Percentiles rank a stretch among this genome's conserved stretches.
Conservation (phyloP, 2,113 vertebrate genomes). For the Ramphastos sulfuratus region DNA sequence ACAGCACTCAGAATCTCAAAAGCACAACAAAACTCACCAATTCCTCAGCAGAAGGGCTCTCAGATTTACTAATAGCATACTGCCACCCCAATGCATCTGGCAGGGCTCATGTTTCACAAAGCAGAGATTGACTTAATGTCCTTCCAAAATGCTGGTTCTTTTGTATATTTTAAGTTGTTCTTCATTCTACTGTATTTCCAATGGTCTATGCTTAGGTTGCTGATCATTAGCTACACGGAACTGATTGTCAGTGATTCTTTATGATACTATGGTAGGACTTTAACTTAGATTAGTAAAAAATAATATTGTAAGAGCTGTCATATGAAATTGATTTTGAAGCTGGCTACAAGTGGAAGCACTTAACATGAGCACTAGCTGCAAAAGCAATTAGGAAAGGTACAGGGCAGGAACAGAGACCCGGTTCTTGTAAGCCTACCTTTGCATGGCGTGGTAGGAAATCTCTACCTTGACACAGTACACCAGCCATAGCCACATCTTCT, state of each 20-base stretch:
- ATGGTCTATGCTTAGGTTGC: not conserved
- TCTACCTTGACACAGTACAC: not conserved
- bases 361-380: accelerated
- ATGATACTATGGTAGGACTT: not conserved
- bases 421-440: accelerated
- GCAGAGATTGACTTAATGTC: not conserved
- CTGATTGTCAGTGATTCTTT: not conserved
- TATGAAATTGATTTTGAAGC: not conserved
- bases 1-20: not conserved
- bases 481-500: not conserved
- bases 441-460: accelerated
- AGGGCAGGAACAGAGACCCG: not conserved
- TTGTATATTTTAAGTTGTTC: not conserved
- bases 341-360: not conserved
- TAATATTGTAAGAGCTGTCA: not conserved
- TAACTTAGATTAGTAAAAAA: not conserved
- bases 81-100: not conserved
- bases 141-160: not conserved
- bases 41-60: not conserved
- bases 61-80: not conserved
- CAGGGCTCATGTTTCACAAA: not conserved
- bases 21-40: not conserved
- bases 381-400: not conserved
- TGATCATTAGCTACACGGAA: not conserved
- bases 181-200: not conserved